Evolutionary conservation across 2,888 invertebrate species (phyloP), one percentile per base, ranked within the genome.

Genomic region (Ichneumoninae sp.): DNA sequence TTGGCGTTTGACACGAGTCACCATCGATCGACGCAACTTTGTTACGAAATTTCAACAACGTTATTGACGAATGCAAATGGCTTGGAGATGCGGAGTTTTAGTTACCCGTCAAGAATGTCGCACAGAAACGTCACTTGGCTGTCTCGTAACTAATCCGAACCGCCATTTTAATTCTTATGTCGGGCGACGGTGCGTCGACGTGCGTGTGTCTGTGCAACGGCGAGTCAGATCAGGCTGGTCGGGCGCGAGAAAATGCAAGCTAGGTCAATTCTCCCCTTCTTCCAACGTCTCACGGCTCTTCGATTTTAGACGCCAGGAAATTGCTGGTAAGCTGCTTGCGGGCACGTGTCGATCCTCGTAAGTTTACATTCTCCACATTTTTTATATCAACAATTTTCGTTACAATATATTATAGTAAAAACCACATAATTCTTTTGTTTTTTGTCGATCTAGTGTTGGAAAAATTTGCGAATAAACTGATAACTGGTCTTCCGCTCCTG

Each of bases 121-220:
- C 33, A 19, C 16, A n/a, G 19, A 76, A 65, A 76, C 65, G 66
- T 76, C 36, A 76, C 76, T 66, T 66, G 30, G 16, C 22, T 36
- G 19, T 76, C 16, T 66, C 60, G 65, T 33, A 40, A 40, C 10
- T 47, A 47, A 63, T 33, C 44, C 30, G 73, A 30, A 44, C n/a
- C 26, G 60, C 60, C 16, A n/a, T 47, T 44, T 47, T n/a, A 44
- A 73, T 60, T 60, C 26, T 47, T 47, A 10, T 75, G 30, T 63
- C 30, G 3, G 7, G 13, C 40, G 73, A 57, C 7, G 7, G 19
- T 52, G 19, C 16, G 54, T 22, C 10, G 8, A 22, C 13, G 44
- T 13, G 57, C 26, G 57, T 8, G 44, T 71, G 16, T 6, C 54
- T 22, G 71, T 54, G 54, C 6, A 1, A 6, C 16, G 19, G 16